Base-by-base conservation (phyloP, 2,888 invertebrate species). In the Chloroclystis v-ata region DNA sequence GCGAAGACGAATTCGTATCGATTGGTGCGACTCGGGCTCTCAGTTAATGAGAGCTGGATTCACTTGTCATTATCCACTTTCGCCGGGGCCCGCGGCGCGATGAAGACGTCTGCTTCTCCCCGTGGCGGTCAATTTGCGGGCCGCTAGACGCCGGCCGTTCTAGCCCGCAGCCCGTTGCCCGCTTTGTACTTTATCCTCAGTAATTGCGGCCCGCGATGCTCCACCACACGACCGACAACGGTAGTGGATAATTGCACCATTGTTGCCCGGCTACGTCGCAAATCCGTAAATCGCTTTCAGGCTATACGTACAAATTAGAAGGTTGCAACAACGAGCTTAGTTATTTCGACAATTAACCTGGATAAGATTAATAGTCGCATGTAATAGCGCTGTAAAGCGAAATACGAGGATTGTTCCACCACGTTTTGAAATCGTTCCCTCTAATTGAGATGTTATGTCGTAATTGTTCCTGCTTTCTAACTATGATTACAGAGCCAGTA, bases 61-160 rank as follows among this genome's bases (percentile, higher is more conserved):
- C 76, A 78, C 79, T 80, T 81, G 77, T 84, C 78, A 87, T 87
- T 86, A 85, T 85, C 86, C 83, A 85, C 82, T 85, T 84, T 82
- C 74, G 77, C 71, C 71, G 74, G 64, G 69, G 54, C 83, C 78
- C 67, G 72, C 59, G 78, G 83, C 79, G 75, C 74, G 74, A 82
- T 82, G 83, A 82, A 83, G 83, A 79, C 83, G 82, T 82, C 79
- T 48, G 43, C 52, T 45, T 40, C 56, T 53, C 67, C 81, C 79
- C 72, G 75, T 68, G 79, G 82, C 79, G 67, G 69, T 76, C 80
- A 79, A 82, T 85, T 84, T 78, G 77, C 79, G 60, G 61, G 68
- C 62, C 69, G 65, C 67, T 70, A 70, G 72, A 67, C 69, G 67
- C 66, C 63, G 65, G 67, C 69, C 14, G 32, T 14, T n/a, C 16